Conservation (phyloP, 2,113 vertebrate species). For the Gnathonemus echidnorhynchus region DNA sequence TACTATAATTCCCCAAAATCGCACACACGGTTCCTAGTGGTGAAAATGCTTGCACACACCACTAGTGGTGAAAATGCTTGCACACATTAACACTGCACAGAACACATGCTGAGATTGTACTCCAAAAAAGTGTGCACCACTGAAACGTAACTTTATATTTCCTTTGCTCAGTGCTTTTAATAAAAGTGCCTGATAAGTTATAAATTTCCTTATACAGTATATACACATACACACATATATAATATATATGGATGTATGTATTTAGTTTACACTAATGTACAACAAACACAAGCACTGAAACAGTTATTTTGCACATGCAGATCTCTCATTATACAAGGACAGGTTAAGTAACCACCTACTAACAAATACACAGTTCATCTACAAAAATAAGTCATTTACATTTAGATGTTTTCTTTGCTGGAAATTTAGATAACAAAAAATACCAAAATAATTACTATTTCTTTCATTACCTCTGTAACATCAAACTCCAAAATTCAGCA, state of each 20-base stretch:
- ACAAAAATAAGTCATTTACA: slow-evolving; percentile 9
- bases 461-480: background rate
- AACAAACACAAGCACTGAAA: background rate
- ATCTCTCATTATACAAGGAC: background rate
- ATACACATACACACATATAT: background rate
- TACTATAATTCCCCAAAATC: background rate
- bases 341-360: background rate
- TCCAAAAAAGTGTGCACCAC: background rate
- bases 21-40: background rate
- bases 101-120: background rate
- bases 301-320: background rate
- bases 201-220: slow-evolving; percentile 7
- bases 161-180: background rate
- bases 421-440: background rate
- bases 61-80: background rate
- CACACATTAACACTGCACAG: background rate
- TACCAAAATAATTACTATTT: slow-evolving; percentile 7
- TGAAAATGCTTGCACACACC: background rate
- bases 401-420: background rate
- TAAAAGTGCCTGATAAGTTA: background rate
- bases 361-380: slow-evolving; percentile 1
- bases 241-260: background rate
- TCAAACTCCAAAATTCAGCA: background rate
- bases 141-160: background rate
- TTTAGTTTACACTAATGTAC: background rate